A percentile compares a stretch with the other conserved stretches of the same genome.
phyloP scores from a whole-genome alignment of 92 coral and sea anemone genomes.

The Zoanthus sociatus region DNA sequence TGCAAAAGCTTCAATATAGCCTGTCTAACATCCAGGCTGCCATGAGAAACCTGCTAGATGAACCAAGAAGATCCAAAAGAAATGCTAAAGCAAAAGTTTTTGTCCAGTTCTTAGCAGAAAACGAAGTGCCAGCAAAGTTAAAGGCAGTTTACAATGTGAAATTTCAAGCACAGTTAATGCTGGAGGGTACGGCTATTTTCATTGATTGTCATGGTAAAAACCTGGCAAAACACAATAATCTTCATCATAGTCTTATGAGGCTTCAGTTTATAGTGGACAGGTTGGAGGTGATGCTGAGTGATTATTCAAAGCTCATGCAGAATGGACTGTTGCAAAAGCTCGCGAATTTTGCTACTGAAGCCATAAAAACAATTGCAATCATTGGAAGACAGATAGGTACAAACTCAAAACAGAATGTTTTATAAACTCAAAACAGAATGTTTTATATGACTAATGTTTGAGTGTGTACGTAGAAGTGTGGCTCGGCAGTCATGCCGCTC shows the following conservation, averaged over 20 bases:
- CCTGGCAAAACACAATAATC: not conserved
- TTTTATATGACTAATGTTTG: too few species aligned
- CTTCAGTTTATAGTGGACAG: slow-evolving; percentile 59
- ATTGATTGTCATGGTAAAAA: slow-evolving; percentile 24
- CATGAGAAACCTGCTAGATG: not conserved
- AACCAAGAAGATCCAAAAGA: not conserved
- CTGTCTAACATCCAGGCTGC: not conserved
- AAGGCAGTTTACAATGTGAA: slow-evolving; percentile 58
- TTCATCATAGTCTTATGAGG: slow-evolving; percentile 38
- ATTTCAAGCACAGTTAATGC: slow-evolving; percentile 65
- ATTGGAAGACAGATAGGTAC: slow-evolving; percentile 14
- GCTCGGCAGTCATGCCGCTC: too few species aligned
- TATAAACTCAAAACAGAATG: too few species aligned
- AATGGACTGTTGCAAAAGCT: slow-evolving; percentile 28
- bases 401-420: too few species aligned
- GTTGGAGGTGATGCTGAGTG: slow-evolving; percentile 50
- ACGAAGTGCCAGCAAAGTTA: slow-evolving; percentile 40
- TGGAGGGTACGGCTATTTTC: slow-evolving; percentile 64
- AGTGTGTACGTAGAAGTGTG: too few species aligned
- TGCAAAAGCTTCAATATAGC: slow-evolving; percentile 16
- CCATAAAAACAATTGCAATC: not conserved
- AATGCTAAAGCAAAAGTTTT: slow-evolving; percentile 4
- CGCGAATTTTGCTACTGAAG: slow-evolving; percentile 22
- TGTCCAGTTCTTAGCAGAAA: slow-evolving; percentile 37
- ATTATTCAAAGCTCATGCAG: slow-evolving; percentile 4